Base-by-base conservation (phyloP, 2,113 vertebrate species). In the Pterophyllum scalare region DNA sequence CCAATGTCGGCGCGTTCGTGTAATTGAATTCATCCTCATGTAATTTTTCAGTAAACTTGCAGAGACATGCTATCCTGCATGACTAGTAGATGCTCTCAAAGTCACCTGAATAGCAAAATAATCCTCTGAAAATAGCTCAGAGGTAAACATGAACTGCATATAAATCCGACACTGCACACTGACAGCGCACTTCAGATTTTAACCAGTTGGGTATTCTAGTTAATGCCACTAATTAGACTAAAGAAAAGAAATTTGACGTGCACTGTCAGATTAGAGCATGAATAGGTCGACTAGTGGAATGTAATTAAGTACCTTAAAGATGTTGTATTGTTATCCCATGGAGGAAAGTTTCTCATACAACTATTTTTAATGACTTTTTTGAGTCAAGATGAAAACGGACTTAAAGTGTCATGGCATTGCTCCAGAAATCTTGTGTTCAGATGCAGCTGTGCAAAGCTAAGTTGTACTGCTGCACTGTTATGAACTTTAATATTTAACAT, bases 51-150 rank as follows among this genome's bases (percentile, higher is more conserved):
- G 65, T 20, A 6, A n/a, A 59, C 59, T 64, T 67, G 83, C 65
- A 83, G 60, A 79, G 38, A 62, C 75, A 22, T 26, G 81, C 19
- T 19, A 7, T 38, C 33, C 35, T 46, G 46, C 54, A 24, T 77
- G 28, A 61, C 24, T 54, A 62, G 26, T 43, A 33, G 26, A 67
- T 13, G 58, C 35, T 46, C 67, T 82, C 64, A 60, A 24, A 77
- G 49, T 56, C 19, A 76, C 26, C 5, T 1, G 58, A 82, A 82
- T 49, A 60, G 24, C 31, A 62, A 28, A 40, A 12, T 65, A 80
- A 79, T 82, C 67, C 67, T 67, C 46, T 65, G 33, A 79, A 82
- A 43, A 33, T 52, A 20, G 35, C 83, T 79, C 38, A n/a, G 22
- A 74, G 57, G n/a, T 59, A 74, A 38, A 64, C 28, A 59, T 7